Evolutionary conservation across 2,888 invertebrate species (phyloP).

Genomic region (Chrysodeixis includens): DNA sequence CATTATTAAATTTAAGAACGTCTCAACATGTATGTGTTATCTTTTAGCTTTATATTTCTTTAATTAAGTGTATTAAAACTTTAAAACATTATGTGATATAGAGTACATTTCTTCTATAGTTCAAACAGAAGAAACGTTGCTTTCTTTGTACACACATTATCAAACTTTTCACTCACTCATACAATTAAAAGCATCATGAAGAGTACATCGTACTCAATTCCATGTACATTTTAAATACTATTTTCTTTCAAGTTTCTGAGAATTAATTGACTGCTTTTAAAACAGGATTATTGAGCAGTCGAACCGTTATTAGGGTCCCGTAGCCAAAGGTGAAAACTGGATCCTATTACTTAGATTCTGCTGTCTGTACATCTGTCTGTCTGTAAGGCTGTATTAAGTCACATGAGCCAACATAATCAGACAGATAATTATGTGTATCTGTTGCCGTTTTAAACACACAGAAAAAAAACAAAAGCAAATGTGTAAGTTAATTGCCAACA

Average conservation of each 20-base stretch:
- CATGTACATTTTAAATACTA: slow-evolving; percentile 22
- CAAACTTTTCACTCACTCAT: not conserved
- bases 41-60: not conserved
- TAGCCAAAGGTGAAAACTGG: too few relatives aligned
- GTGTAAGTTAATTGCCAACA: too few relatives aligned
- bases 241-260: slow-evolving; percentile 36
- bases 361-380: too few relatives aligned
- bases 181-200: not conserved
- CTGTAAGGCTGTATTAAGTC: too few relatives aligned
- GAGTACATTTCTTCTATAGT: too few relatives aligned
- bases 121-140: not conserved
- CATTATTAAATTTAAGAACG: not conserved
- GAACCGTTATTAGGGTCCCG: slow-evolving; percentile 56
- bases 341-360: too few relatives aligned
- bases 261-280: slow-evolving; percentile 37
- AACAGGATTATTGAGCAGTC: slow-evolving; percentile 53
- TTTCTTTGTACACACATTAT: not conserved
- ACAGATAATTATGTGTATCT: too few relatives aligned
- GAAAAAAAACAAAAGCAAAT: too few relatives aligned
- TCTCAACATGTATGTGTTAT: not conserved
- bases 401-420: too few relatives aligned
- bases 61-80: too few relatives aligned
- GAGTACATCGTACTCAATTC: slow-evolving; percentile 2
- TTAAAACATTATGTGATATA: too few relatives aligned
- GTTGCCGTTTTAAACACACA: too few relatives aligned